A percentile compares a stretch with the other conserved stretches of the same genome.
These are phyloP conservation scores for Amblyopsis rosae DNA, from an alignment of 2,113 vertebrate genomes.

Conservation along the genomic window DNA sequence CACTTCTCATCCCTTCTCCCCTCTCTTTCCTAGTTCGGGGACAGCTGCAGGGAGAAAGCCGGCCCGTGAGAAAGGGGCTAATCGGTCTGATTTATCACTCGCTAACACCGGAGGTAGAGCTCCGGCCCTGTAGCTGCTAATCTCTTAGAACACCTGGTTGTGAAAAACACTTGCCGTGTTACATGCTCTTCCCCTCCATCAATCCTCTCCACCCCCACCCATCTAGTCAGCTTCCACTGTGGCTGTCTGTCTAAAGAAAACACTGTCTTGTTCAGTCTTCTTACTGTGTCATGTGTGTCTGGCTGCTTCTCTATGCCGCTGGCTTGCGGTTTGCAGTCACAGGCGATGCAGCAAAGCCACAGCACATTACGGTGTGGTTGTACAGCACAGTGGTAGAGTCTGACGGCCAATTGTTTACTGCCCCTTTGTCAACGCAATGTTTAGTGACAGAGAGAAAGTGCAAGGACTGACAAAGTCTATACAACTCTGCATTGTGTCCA, in stretches of 20 bases:
- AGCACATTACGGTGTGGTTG: slow-evolving; percentile 5
- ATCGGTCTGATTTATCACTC: slow-evolving; percentile 45
- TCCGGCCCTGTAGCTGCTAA: slow-evolving; percentile 7
- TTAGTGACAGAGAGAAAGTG: background rate
- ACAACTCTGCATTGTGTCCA: background rate
- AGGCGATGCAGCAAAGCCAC: slow-evolving; percentile 32
- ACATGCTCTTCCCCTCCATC: background rate
- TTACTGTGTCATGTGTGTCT: background rate
- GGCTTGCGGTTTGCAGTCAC: slow-evolving; percentile 19
- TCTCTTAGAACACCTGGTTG: background rate
- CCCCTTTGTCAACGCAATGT: slow-evolving; percentile 4
- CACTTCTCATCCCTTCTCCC: background rate
- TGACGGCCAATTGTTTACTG: slow-evolving; percentile 8
- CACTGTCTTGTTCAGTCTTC: slow-evolving; percentile 16
- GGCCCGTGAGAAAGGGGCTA: slow-evolving; percentile 4
- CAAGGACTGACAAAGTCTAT: background rate
- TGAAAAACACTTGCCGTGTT: background rate
- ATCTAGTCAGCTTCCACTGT: background rate
- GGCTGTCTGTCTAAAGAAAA: background rate
- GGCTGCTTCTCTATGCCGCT: slow-evolving; percentile 3
- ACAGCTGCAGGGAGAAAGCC: slow-evolving; percentile 39
- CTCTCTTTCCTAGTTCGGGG: background rate
- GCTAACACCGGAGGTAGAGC: slow-evolving; percentile 18
- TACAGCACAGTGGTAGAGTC: background rate
- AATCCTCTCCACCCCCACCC: background rate